Conservation (phyloP, 2,888 invertebrate genomes). For the Mycalesis mineus region DNA sequence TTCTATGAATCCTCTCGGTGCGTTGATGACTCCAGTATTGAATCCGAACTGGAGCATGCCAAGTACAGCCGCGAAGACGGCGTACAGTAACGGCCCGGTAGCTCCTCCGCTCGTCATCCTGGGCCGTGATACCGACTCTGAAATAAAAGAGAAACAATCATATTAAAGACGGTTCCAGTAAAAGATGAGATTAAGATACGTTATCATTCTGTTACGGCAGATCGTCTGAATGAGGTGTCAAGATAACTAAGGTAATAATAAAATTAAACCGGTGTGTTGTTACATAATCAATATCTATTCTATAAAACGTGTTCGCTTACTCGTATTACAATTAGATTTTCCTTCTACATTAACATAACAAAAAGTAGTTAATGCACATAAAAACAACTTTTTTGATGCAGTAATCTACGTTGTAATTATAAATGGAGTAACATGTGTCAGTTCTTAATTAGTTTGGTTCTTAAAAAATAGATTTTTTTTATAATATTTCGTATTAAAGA, state of each 20-base stretch:
- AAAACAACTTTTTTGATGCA: too few species aligned
- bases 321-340: too few species aligned
- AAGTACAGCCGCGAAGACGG: conserved; percentile 81
- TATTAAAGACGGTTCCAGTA: neutral
- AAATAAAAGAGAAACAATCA: conserved; percentile 23
- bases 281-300: conserved; percentile 1
- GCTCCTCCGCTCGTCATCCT: conserved; percentile 68
- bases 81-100: conserved; percentile 80
- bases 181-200: neutral
- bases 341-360: too few species aligned
- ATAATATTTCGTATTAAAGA: too few species aligned
- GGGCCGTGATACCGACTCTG: conserved; percentile 41
- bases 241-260: neutral
- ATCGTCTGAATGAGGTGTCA: neutral
- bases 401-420: too few species aligned
- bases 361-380: too few species aligned
- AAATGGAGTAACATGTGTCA: too few species aligned
- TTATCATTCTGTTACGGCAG: neutral
- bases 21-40: conserved; percentile 85
- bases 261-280: neutral
- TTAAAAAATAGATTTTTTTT: too few species aligned
- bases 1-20: conserved; percentile 81
- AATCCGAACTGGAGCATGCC: conserved; percentile 86
- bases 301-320: too few species aligned
- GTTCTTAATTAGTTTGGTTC: too few species aligned